Evolutionary conservation across 1,140 invertebrate genomes (phyloP).

Genomic region (Planococcus citri): DNA sequence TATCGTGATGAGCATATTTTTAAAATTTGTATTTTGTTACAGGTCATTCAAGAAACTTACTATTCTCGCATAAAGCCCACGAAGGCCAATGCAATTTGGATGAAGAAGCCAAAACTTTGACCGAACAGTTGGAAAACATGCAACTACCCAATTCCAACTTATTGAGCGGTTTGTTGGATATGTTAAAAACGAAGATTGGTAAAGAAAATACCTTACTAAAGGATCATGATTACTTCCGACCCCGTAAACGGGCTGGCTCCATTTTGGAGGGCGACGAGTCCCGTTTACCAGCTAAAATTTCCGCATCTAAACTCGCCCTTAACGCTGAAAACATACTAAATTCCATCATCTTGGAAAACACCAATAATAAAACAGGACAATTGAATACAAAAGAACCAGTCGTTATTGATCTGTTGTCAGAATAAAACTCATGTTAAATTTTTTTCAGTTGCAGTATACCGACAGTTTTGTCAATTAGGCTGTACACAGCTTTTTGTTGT

Average conservation of each 20-base stretch:
- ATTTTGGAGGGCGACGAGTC: not conserved
- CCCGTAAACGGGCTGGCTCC: not conserved
- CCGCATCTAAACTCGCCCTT: not conserved
- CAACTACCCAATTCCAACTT: not conserved
- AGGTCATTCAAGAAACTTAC: not conserved
- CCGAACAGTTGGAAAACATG: slow-evolving; percentile 9
- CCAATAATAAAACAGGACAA: not conserved
- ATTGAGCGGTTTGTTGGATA: not conserved
- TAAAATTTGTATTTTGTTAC: not conserved
- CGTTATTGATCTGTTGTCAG: not conserved
- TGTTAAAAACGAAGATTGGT: slow-evolving; percentile 7
- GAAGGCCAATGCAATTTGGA: slow-evolving; percentile 17
- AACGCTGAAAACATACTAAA: not conserved
- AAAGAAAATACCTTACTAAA: not conserved
- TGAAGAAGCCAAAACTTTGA: not conserved
- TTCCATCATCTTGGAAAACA: not conserved
- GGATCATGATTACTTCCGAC: slow-evolving; percentile 8
- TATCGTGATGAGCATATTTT: too few relatives aligned
- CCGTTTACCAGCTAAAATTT: not conserved
- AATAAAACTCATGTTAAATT: slow-evolving; percentile 4
- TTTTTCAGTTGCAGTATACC: not conserved
- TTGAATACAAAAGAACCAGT: not conserved
- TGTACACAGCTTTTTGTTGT: too few relatives aligned
- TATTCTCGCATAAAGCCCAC: slow-evolving; percentile 7
- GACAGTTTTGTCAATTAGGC: not conserved